These are phyloP conservation scores for Drosophila limbata DNA, from an alignment of 2,888 invertebrate species.

Conservation along the genomic window DNA sequence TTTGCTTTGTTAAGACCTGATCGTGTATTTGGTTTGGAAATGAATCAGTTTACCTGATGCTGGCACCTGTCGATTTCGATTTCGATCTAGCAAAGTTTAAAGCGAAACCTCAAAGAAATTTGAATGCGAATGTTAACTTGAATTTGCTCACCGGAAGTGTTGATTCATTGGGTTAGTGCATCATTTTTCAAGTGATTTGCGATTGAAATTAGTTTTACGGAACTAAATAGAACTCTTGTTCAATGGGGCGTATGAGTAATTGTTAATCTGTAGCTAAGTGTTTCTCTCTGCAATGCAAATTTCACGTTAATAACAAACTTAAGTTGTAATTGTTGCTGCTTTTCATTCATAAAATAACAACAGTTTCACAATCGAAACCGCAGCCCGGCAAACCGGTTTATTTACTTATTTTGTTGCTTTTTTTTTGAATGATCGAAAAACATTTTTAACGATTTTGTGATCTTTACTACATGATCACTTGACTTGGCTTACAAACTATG, in stretches of 20 bases:
- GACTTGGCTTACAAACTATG: conserved; percentile 75
- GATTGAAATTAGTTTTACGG: conserved; percentile 55
- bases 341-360: conserved; percentile 69
- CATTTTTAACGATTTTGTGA: conserved; percentile 75
- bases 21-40: conserved; percentile 34
- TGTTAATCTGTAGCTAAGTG: conserved; percentile 26
- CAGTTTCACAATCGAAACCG: conserved; percentile 65
- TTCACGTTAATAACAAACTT: conserved; percentile 41
- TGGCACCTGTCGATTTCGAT: conserved; percentile 42
- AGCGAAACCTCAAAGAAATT: conserved; percentile 31
- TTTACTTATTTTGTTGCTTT: conserved; percentile 25
- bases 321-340: conserved; percentile 21
- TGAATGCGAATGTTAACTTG: conserved; percentile 4
- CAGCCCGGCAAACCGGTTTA: conserved; percentile 57
- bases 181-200: conserved; percentile 25
- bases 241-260: conserved; percentile 67
- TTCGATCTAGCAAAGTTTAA: not conserved
- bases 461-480: conserved; percentile 65
- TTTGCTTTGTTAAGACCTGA: conserved; percentile 35
- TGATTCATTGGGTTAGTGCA: conserved; percentile 48
- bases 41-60: conserved; percentile 50
- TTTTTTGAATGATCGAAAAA: conserved; percentile 71
- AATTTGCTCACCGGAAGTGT: conserved; percentile 45
- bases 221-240: conserved; percentile 37
- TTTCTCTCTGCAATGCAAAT: conserved; percentile 44